Percentiles rank a stretch among this genome's conserved stretches.
These are phyloP conservation scores for Bufo gargarizans DNA, from an alignment of 2,113 vertebrate genomes.

Conservation along the genomic window DNA sequence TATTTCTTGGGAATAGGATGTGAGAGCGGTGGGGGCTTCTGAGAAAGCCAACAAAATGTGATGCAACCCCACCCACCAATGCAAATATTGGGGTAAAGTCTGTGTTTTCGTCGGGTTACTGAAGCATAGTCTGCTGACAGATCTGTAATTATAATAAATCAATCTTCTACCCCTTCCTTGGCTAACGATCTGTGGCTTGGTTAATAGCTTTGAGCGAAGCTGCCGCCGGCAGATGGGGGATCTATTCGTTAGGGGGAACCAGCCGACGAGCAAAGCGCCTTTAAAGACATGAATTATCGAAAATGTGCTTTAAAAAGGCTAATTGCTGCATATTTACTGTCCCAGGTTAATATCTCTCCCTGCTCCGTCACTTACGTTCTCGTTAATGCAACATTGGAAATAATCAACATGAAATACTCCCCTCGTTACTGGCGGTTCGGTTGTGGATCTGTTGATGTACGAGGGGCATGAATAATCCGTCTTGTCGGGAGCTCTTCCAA, in stretches of 20 bases:
- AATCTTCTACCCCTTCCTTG: constrained; percentile 33
- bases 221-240: constrained; percentile 33
- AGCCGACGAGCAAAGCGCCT: background rate
- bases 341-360: constrained; percentile 48
- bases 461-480: constrained; percentile 51
- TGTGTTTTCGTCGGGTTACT: background rate
- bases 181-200: constrained; percentile 34
- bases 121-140: constrained; percentile 18
- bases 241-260: constrained; percentile 18
- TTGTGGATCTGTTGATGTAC: constrained; percentile 44
- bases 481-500: constrained; percentile 44
- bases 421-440: constrained; percentile 38
- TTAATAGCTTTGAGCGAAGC: constrained; percentile 24
- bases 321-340: constrained; percentile 49
- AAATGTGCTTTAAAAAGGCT: constrained; percentile 46
- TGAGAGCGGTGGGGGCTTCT: constrained; percentile 2
- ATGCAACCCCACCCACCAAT: background rate
- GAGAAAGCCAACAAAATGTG: background rate
- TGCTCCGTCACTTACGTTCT: constrained; percentile 39
- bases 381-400: constrained; percentile 52
- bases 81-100: background rate
- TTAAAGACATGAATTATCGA: constrained; percentile 33
- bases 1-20: constrained; percentile 22
- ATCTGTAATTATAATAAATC: constrained; percentile 36
- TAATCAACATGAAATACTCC: constrained; percentile 51